Evolutionary conservation across 2,888 invertebrate species (phyloP).

Genomic region (Brenthis daphne): DNA sequence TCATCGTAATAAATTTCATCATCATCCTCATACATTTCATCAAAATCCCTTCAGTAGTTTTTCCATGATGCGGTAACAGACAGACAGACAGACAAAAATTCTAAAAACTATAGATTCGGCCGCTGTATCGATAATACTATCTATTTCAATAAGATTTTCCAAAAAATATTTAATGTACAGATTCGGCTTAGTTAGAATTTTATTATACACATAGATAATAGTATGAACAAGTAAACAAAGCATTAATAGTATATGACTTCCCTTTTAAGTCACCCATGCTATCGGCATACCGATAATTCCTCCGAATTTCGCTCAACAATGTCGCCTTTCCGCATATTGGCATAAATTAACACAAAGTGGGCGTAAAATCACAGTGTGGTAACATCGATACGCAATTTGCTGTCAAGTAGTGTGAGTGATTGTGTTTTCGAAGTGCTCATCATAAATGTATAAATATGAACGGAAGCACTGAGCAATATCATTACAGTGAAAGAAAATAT

Average conservation of each 20-base stretch:
- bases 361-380: conserved; percentile 57
- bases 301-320: conserved; percentile 25
- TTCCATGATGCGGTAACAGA: too few relatives aligned
- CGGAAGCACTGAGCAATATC: background rate
- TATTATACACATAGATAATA: background rate
- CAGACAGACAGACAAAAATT: too few relatives aligned
- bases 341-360: conserved; percentile 58
- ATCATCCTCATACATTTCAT: too few relatives aligned
- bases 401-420: conserved; percentile 41
- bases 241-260: conserved; percentile 21
- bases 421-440: conserved; percentile 24
- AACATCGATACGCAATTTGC: conserved; percentile 63
- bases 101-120: too few relatives aligned
- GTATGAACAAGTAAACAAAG: background rate
- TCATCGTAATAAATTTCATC: too few relatives aligned
- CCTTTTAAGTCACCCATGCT: conserved; percentile 8
- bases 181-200: too few relatives aligned
- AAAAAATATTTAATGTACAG: too few relatives aligned
- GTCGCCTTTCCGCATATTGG: conserved; percentile 34
- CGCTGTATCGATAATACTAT: too few relatives aligned
- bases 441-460: conserved; percentile 3
- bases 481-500: background rate
- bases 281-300: conserved; percentile 20
- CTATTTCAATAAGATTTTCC: too few relatives aligned
- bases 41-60: too few relatives aligned